Conservation (phyloP, 2,888 invertebrate genomes). For the Lamellibrachia satsuma region DNA sequence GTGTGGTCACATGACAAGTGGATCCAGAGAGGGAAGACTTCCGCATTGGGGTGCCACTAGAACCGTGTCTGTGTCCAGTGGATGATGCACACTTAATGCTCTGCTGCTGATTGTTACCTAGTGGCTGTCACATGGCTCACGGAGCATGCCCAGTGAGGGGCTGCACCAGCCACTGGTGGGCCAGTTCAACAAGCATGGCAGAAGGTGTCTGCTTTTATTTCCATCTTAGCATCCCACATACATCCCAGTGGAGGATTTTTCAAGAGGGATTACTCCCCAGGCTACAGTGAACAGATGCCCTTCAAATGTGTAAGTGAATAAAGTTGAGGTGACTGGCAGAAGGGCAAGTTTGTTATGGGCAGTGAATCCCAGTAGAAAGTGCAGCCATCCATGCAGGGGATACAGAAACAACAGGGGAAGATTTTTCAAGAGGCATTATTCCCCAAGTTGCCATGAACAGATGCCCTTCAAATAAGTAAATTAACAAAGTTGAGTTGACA, state of each 20-base stretch:
- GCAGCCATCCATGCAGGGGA: not conserved
- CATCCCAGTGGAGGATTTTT: not conserved
- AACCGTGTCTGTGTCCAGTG: not conserved
- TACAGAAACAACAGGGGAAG: not conserved
- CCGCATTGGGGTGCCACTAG: not conserved
- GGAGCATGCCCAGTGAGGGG: not conserved
- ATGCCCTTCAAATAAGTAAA: not conserved
- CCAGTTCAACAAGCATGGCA: not conserved
- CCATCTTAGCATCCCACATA: not conserved
- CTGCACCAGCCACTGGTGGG: not conserved
- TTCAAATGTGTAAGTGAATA: not conserved
- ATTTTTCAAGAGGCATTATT: not conserved
- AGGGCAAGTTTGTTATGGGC: not conserved
- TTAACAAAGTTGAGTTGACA: not conserved
- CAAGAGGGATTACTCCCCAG: not conserved
- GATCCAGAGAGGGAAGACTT: not conserved
- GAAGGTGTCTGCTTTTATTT: constrained; percentile 17
- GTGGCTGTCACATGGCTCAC: constrained; percentile 9
- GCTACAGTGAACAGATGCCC: not conserved
- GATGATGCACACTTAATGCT: not conserved
- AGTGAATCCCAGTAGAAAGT: not conserved
- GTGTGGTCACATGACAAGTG: not conserved
- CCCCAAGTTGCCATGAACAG: not conserved
- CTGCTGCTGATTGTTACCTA: not conserved
- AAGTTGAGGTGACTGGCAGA: not conserved